Evolutionary conservation across 2,113 vertebrate species (phyloP).

Genomic region (Heterotilapia buettikoferi): DNA sequence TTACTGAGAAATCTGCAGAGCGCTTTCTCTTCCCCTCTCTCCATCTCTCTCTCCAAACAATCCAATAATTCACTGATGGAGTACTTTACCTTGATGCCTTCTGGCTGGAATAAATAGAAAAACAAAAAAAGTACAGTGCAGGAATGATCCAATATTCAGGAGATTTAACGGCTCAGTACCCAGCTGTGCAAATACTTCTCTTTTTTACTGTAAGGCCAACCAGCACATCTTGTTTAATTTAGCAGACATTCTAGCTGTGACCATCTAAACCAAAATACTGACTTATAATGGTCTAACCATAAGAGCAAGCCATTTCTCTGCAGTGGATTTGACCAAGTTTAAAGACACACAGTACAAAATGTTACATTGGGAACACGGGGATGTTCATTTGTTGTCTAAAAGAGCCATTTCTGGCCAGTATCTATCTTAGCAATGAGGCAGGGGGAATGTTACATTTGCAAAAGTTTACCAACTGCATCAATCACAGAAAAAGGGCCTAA

Average conservation of each 20-base stretch:
- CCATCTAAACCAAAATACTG: not conserved
- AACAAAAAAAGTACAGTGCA: not conserved
- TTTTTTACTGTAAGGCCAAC: not conserved
- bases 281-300: not conserved
- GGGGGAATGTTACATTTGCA: not conserved
- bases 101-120: conserved; percentile 18
- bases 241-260: not conserved
- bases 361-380: not conserved
- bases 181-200: not conserved
- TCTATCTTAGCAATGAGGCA: not conserved
- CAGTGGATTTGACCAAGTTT: not conserved
- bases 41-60: not conserved
- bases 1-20: conserved; percentile 21
- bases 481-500: not conserved
- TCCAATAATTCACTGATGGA: conserved; percentile 30
- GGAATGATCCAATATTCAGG: not conserved
- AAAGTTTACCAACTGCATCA: not conserved
- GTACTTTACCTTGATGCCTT: conserved; percentile 7
- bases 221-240: not conserved
- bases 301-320: not conserved
- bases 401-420: not conserved
- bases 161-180: not conserved
- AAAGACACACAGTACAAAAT: not conserved
- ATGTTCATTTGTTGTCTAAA: not conserved
- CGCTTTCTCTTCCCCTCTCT: not conserved